Conservation (phyloP, 2,888 invertebrate genomes). For the Chymomyza fuscimana region DNA sequence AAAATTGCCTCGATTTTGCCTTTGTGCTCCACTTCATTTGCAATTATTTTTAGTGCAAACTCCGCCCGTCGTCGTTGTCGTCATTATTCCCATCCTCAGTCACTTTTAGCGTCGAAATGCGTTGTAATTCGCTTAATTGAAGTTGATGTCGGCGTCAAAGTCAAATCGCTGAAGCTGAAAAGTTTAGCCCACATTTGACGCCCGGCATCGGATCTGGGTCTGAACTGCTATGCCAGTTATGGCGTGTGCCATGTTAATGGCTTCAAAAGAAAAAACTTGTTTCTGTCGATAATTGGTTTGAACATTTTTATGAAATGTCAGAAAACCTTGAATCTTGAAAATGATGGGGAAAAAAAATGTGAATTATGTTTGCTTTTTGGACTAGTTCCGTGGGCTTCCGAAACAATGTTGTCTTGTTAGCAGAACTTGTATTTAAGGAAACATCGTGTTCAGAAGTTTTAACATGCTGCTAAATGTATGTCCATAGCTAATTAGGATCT, state of each 20-base stretch:
- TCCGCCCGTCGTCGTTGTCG: slow-evolving; percentile 5
- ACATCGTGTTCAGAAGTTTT: background rate
- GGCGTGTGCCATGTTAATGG: background rate
- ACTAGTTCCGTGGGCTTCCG: no score
- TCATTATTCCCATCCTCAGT: slow-evolving; percentile 33
- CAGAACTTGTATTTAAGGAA: background rate
- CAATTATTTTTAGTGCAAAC: no score
- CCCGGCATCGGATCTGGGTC: slow-evolving; percentile 13
- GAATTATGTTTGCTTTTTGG: no score
- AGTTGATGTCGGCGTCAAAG: slow-evolving; percentile 24
- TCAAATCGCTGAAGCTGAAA: background rate
- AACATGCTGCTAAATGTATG: background rate
- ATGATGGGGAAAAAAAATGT: background rate
- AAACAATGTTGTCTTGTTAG: background rate
- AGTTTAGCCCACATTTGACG: slow-evolving; percentile 48
- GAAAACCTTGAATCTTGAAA: background rate
- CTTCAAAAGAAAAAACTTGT: slow-evolving; percentile 3
- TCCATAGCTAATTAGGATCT: no score
- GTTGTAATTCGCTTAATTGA: slow-evolving; percentile 51
- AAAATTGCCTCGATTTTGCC: slow-evolving; percentile 1
- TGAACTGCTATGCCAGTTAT: background rate
- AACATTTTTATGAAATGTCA: background rate
- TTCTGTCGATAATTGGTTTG: slow-evolving; percentile 1
- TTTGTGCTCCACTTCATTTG: background rate
- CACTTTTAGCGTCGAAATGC: slow-evolving; percentile 14